Evolutionary conservation across 2,888 invertebrate species (phyloP).

Genomic region (Cerastoderma edule): DNA sequence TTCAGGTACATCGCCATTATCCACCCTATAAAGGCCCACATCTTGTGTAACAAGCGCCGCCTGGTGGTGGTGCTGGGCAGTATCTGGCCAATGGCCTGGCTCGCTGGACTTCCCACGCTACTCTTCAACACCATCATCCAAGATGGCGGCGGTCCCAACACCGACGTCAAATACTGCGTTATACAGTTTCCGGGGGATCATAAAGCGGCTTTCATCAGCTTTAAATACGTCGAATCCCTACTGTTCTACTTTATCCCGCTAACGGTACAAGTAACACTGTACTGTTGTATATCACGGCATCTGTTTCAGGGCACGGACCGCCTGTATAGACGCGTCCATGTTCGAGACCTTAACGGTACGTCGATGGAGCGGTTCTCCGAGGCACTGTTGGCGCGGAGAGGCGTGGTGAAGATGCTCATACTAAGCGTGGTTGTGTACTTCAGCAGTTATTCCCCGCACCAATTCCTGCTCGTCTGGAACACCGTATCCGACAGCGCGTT

Average conservation of each 20-base stretch:
- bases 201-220: conserved; percentile 67
- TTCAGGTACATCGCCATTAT: conserved; percentile 84
- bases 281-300: conserved; percentile 78
- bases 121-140: conserved; percentile 79
- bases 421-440: conserved; percentile 84
- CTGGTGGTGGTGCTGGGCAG: conserved; percentile 79
- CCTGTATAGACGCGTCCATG: conserved; percentile 71
- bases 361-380: conserved; percentile 71
- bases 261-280: conserved; percentile 80
- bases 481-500: conserved; percentile 76
- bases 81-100: conserved; percentile 82
- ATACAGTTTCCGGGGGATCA: conserved; percentile 75
- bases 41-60: conserved; percentile 81
- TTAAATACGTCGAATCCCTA: conserved; percentile 81
- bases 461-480: conserved; percentile 81
- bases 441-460: conserved; percentile 84
- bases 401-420: conserved; percentile 84
- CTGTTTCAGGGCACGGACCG: conserved; percentile 80
- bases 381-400: conserved; percentile 78
- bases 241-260: conserved; percentile 83
- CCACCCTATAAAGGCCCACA: conserved; percentile 83
- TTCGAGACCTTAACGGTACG: conserved; percentile 69
- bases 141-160: conserved; percentile 56
- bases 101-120: conserved; percentile 81
- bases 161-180: conserved; percentile 75